phyloP scores from a whole-genome alignment of 2,113 vertebrate genomes.

The Aix galericulata region DNA sequence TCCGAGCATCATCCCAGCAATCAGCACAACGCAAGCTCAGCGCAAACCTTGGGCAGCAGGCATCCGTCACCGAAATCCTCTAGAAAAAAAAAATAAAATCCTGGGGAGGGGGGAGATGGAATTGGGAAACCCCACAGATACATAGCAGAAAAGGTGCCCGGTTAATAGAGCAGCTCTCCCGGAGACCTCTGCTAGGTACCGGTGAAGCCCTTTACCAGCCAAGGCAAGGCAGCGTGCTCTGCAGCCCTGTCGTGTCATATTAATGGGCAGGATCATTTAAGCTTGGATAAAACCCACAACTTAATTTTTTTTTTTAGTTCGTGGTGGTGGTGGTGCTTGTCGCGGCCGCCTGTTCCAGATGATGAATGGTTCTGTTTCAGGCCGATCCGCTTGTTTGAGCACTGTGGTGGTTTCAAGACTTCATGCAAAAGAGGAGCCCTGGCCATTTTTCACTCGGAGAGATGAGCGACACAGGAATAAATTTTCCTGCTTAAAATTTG shows the following conservation, averaged over 20 bases:
- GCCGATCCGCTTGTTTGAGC: slow-evolving; percentile 67
- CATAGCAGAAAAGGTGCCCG: neutral
- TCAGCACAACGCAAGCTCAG: neutral
- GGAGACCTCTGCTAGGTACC: neutral
- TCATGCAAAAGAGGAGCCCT: slow-evolving; percentile 62
- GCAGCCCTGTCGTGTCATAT: slow-evolving; percentile 8
- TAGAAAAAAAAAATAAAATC: neutral
- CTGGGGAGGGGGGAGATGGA: rapidly evolving
- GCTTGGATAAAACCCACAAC: slow-evolving; percentile 60
- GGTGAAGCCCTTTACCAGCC: neutral
- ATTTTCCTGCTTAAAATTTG: slow-evolving; percentile 69
- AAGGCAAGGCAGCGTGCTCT: neutral
- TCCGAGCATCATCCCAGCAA: neutral
- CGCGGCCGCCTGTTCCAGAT: slow-evolving; percentile 26
- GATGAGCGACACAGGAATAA: slow-evolving; percentile 62
- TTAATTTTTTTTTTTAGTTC: neutral
- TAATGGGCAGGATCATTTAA: slow-evolving; percentile 47
- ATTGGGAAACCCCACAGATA: neutral
- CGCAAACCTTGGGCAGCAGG: neutral
- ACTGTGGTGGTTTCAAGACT: slow-evolving; percentile 43
- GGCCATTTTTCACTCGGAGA: slow-evolving; percentile 69
- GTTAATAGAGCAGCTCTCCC: neutral
- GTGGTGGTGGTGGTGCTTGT: slow-evolving; percentile 4
- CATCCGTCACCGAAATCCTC: neutral
- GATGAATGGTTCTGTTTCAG: slow-evolving; percentile 70